A percentile compares a stretch with the other conserved stretches of the same genome.
Evolutionary conservation across 2,113 vertebrate genomes (phyloP).

Genomic region (Ursus arctos): DNA sequence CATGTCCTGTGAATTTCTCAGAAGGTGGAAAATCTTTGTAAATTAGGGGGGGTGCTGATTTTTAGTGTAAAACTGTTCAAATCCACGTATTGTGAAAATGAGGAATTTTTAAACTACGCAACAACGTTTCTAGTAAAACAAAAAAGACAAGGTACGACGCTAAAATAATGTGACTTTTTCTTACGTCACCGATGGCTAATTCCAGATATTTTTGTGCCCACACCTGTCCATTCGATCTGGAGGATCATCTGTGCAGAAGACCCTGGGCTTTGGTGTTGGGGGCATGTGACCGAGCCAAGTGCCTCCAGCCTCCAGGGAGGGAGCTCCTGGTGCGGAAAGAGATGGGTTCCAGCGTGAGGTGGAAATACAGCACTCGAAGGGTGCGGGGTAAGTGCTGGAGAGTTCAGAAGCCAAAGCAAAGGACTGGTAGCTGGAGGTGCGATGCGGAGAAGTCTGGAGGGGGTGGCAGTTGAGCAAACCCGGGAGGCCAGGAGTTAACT

Average conservation of each 20-base stretch:
- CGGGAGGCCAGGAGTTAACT: neutral
- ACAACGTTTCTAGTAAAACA: neutral
- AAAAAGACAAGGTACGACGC: neutral
- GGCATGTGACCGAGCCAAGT: fast-evolving
- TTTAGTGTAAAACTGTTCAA: neutral
- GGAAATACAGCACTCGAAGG: neutral
- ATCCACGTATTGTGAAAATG: neutral
- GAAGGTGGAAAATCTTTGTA: neutral
- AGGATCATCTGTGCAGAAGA: neutral
- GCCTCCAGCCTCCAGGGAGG: neutral
- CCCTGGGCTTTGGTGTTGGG: neutral
- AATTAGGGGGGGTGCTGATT: neutral
- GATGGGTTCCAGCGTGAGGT: neutral
- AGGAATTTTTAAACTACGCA: neutral
- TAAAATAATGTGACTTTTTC: neutral
- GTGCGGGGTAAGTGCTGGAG: fast-evolving
- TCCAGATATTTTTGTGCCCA: neutral
- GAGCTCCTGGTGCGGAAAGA: neutral
- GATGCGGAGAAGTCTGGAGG: neutral
- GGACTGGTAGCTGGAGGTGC: neutral
- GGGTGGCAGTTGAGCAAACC: neutral
- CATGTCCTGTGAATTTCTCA: neutral
- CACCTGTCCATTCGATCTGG: fast-evolving
- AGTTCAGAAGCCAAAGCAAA: neutral
- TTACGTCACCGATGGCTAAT: neutral